Percentiles rank a stretch among this genome's conserved stretches.
Evolutionary conservation across 2,888 invertebrate species (phyloP).

Genomic region (Chaetogeoica ovagalla): DNA sequence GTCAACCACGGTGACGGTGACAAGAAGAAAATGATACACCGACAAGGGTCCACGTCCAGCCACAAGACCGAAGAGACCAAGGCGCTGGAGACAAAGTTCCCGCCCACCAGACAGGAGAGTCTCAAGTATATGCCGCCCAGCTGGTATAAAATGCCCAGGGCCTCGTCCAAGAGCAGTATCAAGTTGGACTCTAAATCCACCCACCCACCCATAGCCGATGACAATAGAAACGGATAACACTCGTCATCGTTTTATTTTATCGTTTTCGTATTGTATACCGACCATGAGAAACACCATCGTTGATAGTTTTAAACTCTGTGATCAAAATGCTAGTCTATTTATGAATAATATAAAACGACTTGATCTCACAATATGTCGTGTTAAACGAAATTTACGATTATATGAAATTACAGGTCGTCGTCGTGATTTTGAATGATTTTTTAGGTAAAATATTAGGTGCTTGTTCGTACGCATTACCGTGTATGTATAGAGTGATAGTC

Average conservation of each 20-base stretch:
- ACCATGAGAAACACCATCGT: not conserved
- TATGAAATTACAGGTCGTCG: too few relatives aligned
- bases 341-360: not conserved
- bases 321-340: conserved; percentile 43
- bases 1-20: conserved; percentile 58
- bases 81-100: conserved; percentile 31
- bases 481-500: too few relatives aligned
- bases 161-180: conserved; percentile 39
- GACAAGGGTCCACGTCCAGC: conserved; percentile 33
- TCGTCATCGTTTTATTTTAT: not conserved
- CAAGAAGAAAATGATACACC: conserved; percentile 5
- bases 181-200: not conserved
- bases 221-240: not conserved
- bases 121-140: conserved; percentile 54
- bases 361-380: not conserved
- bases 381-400: too few relatives aligned
- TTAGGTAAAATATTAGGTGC: too few relatives aligned
- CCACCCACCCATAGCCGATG: not conserved
- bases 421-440: too few relatives aligned
- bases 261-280: not conserved
- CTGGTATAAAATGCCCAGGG: conserved; percentile 55
- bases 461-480: too few relatives aligned
- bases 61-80: conserved; percentile 46
- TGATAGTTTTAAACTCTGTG: conserved; percentile 29
- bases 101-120: conserved; percentile 38